Evolutionary conservation across 2,113 vertebrate genomes (phyloP).

Genomic region (Notarius lentiginosus): DNA sequence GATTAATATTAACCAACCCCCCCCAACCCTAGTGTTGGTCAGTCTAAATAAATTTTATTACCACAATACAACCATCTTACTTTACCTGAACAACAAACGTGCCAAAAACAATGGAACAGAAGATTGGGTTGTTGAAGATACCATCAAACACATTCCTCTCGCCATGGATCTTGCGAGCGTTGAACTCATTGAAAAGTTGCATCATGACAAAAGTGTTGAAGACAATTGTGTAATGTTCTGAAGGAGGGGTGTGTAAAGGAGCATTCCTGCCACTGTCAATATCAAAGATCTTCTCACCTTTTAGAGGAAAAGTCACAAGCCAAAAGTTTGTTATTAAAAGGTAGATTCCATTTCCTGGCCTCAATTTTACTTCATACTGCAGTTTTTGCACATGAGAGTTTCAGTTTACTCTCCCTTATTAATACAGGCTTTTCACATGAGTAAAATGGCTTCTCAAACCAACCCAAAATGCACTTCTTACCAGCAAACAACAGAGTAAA

Average conservation of each 20-base stretch:
- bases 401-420: neutral
- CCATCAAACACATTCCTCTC: constrained; percentile 97
- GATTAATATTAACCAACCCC: no score
- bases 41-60: neutral
- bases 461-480: constrained; percentile 65
- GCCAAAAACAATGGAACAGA: constrained; percentile 90
- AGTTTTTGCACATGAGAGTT: neutral
- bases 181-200: constrained; percentile 99
- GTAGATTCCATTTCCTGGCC: neutral
- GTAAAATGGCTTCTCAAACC: no score
- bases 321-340: neutral
- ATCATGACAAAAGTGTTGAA: constrained; percentile 98
- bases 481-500: constrained; percentile 94
- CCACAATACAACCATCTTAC: neutral
- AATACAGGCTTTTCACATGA: neutral
- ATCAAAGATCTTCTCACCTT: constrained; percentile 92
- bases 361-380: neutral
- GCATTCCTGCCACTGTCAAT: constrained; percentile 92
- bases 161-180: constrained; percentile 96
- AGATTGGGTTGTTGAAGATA: constrained; percentile 93
- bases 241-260: constrained; percentile 91
- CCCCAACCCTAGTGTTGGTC: no score
- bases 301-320: neutral
- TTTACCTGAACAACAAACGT: constrained; percentile 90
- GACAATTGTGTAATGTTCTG: constrained; percentile 96